These are phyloP conservation scores for Tauraco erythrolophus DNA, from an alignment of 2,113 vertebrate species.

Conservation along the genomic window DNA sequence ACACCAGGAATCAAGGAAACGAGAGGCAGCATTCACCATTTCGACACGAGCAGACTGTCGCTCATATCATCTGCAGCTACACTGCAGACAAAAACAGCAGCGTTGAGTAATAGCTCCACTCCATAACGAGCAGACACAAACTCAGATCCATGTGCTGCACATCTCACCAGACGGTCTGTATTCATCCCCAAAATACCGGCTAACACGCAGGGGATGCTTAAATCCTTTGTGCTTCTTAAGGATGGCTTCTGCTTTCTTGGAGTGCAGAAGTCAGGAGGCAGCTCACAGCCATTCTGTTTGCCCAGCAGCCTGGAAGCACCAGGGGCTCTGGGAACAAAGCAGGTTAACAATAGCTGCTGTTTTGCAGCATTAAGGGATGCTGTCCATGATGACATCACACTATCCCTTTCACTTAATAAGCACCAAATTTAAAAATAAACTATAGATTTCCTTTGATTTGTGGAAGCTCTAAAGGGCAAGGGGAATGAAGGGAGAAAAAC, in stretches of 20 bases:
- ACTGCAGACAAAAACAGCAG: neutral
- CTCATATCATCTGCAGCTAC: accelerated
- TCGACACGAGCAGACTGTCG: neutral
- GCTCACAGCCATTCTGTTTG: neutral
- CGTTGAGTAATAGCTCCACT: neutral
- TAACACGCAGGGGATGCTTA: accelerated
- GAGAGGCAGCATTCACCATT: neutral
- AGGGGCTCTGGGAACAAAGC: neutral
- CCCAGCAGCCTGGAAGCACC: neutral
- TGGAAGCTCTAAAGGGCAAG: neutral
- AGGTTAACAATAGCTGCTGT: constrained; percentile 1
- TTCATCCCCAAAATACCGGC: neutral
- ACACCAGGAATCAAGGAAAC: neutral
- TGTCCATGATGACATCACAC: constrained; percentile 1
- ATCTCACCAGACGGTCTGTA: neutral
- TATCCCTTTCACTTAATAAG: neutral
- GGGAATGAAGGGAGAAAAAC: neutral
- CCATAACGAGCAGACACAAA: neutral
- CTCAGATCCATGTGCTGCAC: neutral
- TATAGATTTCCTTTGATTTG: constrained; percentile 29
- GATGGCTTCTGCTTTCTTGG: neutral
- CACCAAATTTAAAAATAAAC: constrained; percentile 41
- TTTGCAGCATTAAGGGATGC: neutral
- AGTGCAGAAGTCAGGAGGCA: neutral
- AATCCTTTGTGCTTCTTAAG: neutral